Percentiles rank a stretch among this genome's conserved stretches.
Conservation (phyloP, 1,140 invertebrate genomes). For the Eurosta solidaginis region DNA sequence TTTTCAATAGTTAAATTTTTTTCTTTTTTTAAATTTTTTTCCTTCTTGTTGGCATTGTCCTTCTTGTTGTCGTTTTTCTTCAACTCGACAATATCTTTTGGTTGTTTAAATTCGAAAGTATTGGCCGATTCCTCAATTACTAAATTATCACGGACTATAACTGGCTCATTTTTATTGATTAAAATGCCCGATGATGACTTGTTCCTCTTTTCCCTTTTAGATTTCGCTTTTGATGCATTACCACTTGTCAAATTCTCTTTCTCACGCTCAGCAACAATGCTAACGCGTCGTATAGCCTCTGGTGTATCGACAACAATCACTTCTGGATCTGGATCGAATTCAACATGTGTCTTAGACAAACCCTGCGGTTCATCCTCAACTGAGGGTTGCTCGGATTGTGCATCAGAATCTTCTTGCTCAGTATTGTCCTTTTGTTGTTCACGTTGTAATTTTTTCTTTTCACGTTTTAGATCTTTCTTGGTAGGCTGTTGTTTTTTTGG, state of each 20-base stretch:
- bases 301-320: conserved; percentile 38
- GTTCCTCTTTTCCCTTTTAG: conserved; percentile 62
- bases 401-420: conserved; percentile 54
- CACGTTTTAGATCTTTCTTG: conserved; percentile 55
- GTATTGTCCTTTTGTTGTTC: conserved; percentile 46
- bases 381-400: conserved; percentile 51
- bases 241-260: conserved; percentile 19
- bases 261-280: conserved; percentile 47
- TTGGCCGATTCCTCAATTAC: conserved; percentile 61
- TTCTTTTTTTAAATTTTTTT: conserved; percentile 38
- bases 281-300: conserved; percentile 43
- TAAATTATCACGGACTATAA: conserved; percentile 54
- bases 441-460: conserved; percentile 50
- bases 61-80: conserved; percentile 55
- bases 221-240: conserved; percentile 53
- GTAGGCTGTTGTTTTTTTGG: conserved; percentile 46
- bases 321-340: conserved; percentile 58
- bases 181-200: conserved; percentile 61
- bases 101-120: conserved; percentile 77
- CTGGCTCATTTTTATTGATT: conserved; percentile 68
- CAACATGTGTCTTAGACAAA: conserved; percentile 56
- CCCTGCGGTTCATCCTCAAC: conserved; percentile 46
- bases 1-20: conserved; percentile 31
- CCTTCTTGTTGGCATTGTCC: conserved; percentile 56
- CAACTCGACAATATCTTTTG: conserved; percentile 81